Evolutionary conservation across 2,113 vertebrate species (phyloP).

Genomic region (Pongo abelii): DNA sequence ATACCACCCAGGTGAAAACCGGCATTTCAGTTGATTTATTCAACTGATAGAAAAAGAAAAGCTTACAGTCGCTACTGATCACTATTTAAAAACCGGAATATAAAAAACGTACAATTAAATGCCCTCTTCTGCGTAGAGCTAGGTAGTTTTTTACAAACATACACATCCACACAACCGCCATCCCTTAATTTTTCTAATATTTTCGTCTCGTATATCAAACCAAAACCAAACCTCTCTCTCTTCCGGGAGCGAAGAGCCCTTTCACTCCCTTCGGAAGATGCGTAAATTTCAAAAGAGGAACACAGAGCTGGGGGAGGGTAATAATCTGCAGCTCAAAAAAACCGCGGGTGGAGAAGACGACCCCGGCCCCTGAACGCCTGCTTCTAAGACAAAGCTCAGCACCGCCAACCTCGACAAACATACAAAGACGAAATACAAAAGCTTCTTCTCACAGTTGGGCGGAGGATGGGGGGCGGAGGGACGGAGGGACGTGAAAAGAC

Average conservation of each 20-base stretch:
- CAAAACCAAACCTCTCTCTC: background rate
- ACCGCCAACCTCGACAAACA: background rate
- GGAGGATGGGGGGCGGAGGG: background rate
- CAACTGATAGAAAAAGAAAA: background rate
- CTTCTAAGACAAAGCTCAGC: conserved; percentile 64
- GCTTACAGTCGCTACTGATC: background rate
- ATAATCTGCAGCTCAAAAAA: background rate
- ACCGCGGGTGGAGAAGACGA: background rate
- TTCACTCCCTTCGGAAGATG: background rate
- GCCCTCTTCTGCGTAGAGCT: background rate
- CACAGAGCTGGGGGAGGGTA: background rate
- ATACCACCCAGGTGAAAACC: background rate
- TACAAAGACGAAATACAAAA: conserved; percentile 44
- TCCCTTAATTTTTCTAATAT: background rate
- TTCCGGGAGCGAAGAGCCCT: background rate
- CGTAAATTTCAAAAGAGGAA: background rate
- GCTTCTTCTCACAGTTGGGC: background rate
- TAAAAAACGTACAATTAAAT: background rate
- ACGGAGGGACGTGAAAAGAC: background rate
- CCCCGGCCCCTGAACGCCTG: background rate
- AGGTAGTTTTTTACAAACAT: background rate
- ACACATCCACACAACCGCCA: background rate
- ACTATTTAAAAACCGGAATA: background rate
- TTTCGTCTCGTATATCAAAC: background rate
- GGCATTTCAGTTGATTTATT: background rate